Base-by-base conservation (phyloP, 2,888 invertebrate species). In the Saturnia pavonia region DNA sequence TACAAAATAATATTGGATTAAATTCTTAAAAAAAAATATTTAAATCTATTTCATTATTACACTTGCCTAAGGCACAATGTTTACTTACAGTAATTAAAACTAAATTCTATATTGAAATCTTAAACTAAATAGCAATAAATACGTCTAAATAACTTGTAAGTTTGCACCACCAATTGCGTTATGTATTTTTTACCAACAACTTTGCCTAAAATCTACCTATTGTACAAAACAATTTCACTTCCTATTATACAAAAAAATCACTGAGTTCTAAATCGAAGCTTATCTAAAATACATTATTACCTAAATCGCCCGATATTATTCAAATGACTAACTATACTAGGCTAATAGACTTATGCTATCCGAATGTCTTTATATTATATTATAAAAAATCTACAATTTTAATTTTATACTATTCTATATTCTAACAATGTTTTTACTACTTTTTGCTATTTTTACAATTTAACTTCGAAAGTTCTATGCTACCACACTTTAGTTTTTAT, bases 111-210 rank as follows among this genome's bases (percentile, higher is more conserved):
- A 68, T 74, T 75, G 72, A 81, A 78, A 81, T 85, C 90, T 91
- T 91, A 92, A 83, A 78, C 87, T 91, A 91, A 83, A 87, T 82
- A 88, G 87, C 82, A 84, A 78, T 85, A 84, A 86, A 85, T 85
- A 85, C 84, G 83, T 80, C 88, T 88, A 90, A 80, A 80, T 71
- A 75, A 74, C 75, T 75, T 78, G 76, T 75, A 83, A 93, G 92
- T 91, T 94, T 93, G 94, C 94, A 94, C 94, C 94, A 94, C 94
- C 94, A 92, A 89, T 91, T 80, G 45, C 78, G 81, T 86, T 79
- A 76, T 78, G 54, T 81, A 82, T 80, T n/a, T n/a, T n/a, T n/a
- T 84, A 87, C 87, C 88, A 88, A 87, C 88, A 88, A 83, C 65
- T 34, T 40, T 65, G 65, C 65, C 65, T 65, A 65, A 34, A 9